These are phyloP conservation scores for Eupeodes corollae DNA, from an alignment of 1,140 invertebrate genomes.

Conservation along the genomic window DNA sequence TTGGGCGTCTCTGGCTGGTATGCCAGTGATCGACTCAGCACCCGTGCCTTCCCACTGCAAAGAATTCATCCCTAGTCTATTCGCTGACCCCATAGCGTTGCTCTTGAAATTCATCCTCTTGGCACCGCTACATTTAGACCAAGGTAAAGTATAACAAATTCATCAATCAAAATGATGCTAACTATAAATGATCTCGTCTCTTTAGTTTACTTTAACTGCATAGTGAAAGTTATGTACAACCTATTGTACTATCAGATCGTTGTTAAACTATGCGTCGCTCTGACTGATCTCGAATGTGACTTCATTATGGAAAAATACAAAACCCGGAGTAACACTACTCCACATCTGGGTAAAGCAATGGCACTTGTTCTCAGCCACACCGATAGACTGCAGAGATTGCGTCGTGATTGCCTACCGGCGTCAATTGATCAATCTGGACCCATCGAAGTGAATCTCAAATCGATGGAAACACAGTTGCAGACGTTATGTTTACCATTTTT, in stretches of 20 bases:
- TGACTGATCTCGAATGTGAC: constrained; percentile 43
- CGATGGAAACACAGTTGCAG: constrained; percentile 52
- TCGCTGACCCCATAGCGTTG: constrained; percentile 72
- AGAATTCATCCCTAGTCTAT: constrained; percentile 41
- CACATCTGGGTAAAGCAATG: constrained; percentile 29
- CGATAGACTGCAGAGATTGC: constrained; percentile 22
- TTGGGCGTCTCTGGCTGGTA: constrained; percentile 51
- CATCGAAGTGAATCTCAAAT: constrained; percentile 34
- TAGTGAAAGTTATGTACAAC: constrained; percentile 79
- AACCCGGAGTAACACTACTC: constrained; percentile 10
- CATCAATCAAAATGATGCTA: neutral
- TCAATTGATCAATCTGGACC: constrained; percentile 1
- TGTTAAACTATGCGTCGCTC: constrained; percentile 46
- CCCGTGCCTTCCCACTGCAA: constrained; percentile 30
- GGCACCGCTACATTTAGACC: constrained; percentile 72
- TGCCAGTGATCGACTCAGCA: constrained; percentile 26
- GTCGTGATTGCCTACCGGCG: constrained; percentile 32
- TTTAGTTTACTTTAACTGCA: constrained; percentile 71
- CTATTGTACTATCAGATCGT: constrained; percentile 80
- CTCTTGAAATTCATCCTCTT: constrained; percentile 78
- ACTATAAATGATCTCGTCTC: neutral
- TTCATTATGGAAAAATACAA: constrained; percentile 25
- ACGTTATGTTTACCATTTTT: constrained; percentile 73
- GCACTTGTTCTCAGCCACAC: constrained; percentile 27
- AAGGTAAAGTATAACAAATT: constrained; percentile 47